phyloP scores from a whole-genome alignment of 2,113 vertebrate genomes.

The Rhodinocichla rosea region DNA sequence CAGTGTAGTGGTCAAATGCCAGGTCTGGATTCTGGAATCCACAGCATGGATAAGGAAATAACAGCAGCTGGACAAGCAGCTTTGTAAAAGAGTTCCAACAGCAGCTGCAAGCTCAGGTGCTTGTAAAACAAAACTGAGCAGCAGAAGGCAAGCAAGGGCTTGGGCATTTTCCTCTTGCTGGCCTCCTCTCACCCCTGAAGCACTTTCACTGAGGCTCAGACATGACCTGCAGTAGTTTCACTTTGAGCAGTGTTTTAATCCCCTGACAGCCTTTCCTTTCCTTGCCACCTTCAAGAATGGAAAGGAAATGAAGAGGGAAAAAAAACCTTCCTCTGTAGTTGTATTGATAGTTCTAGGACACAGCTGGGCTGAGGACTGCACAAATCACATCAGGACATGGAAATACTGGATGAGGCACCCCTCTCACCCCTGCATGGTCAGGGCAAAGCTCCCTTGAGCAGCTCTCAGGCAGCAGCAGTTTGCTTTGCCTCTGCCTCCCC shows the following conservation, averaged over 20 bases:
- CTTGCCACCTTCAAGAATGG: background rate
- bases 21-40: background rate
- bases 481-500: background rate
- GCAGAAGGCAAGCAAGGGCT: background rate
- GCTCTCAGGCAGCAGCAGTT: background rate
- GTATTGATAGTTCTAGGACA: background rate
- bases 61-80: background rate
- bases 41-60: background rate
- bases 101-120: background rate
- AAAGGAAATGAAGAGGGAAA: background rate
- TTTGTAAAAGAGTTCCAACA: background rate
- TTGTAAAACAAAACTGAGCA: background rate
- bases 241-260: background rate
- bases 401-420: accelerated
- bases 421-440: background rate
- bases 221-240: background rate
- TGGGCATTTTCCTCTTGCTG: background rate
- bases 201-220: background rate
- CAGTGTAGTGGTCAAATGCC: background rate
- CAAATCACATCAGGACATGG: background rate
- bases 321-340: background rate
- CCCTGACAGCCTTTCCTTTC: background rate
- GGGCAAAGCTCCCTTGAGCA: background rate
- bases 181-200: background rate
- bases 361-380: background rate